Conservation (phyloP, 2,888 invertebrate species). For the Dicroscelio sp. region DNA sequence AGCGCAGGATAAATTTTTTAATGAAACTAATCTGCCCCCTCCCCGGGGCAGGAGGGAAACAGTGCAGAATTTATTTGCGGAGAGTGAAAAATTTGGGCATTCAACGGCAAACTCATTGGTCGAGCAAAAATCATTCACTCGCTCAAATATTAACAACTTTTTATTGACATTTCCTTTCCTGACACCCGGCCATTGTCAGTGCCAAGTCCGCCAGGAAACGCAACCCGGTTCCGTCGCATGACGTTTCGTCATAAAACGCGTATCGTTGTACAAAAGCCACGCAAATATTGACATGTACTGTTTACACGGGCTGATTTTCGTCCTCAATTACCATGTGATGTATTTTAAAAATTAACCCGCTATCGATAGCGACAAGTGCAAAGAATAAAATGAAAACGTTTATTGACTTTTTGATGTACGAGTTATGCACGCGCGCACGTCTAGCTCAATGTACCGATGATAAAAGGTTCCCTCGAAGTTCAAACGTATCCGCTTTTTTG, state of each 20-base stretch:
- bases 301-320: slow-evolving; percentile 73
- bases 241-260: slow-evolving; percentile 64
- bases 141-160: slow-evolving; percentile 67
- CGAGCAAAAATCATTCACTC: slow-evolving; percentile 53
- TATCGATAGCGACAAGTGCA: slow-evolving; percentile 73
- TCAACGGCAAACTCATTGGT: no score
- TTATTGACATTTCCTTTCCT: slow-evolving; percentile 67
- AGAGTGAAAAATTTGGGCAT: no score
- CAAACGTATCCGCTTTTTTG: no score
- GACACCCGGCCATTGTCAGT: slow-evolving; percentile 66
- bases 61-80: no score
- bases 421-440: slow-evolving; percentile 29
- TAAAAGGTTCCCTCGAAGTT: slow-evolving; percentile 21
- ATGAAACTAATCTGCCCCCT: background rate
- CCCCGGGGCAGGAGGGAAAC: no score
- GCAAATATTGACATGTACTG: slow-evolving; percentile 73
- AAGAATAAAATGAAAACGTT: slow-evolving; percentile 77
- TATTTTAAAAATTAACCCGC: slow-evolving; percentile 70
- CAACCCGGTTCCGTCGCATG: slow-evolving; percentile 66
- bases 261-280: slow-evolving; percentile 57
- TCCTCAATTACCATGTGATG: slow-evolving; percentile 71
- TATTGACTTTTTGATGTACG: slow-evolving; percentile 73
- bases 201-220: slow-evolving; percentile 37
- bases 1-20: background rate
- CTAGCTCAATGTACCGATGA: slow-evolving; percentile 8